Evolutionary conservation across 1,140 invertebrate genomes (phyloP).

Genomic region (Trachelipus rathkii): DNA sequence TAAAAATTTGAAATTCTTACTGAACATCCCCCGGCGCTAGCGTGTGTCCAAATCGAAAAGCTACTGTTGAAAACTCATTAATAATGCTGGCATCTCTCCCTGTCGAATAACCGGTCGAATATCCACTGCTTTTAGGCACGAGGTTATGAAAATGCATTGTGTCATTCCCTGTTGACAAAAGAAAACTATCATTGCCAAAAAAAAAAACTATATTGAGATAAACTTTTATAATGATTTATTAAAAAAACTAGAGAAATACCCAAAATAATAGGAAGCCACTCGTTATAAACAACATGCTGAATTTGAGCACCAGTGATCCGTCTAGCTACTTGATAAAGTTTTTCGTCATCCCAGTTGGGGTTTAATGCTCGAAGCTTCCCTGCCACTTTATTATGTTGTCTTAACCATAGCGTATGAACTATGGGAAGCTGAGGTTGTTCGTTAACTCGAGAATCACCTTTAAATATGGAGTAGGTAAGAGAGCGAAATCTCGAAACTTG

Average conservation of each 20-base stretch:
- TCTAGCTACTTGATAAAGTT: conserved; percentile 51
- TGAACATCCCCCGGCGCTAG: conserved; percentile 55
- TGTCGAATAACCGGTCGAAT: conserved; percentile 52
- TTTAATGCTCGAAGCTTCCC: conserved; percentile 70
- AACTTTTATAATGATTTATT: too few relatives aligned
- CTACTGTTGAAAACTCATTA: conserved; percentile 79
- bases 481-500: too few relatives aligned
- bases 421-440: conserved; percentile 57
- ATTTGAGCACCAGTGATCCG: conserved; percentile 49
- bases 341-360: conserved; percentile 78
- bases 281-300: conserved; percentile 55
- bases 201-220: too few relatives aligned
- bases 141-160: conserved; percentile 37
- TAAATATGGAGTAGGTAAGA: not conserved
- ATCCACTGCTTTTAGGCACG: conserved; percentile 46
- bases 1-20: not conserved
- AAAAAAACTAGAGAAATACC: conserved; percentile 22
- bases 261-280: conserved; percentile 51
- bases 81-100: conserved; percentile 70
- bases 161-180: not conserved
- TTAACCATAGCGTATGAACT: conserved; percentile 58
- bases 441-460: conserved; percentile 56
- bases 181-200: too few relatives aligned
- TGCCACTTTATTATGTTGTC: conserved; percentile 65
- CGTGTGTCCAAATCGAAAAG: conserved; percentile 82